Evolutionary conservation across 2,113 vertebrate species (phyloP).

Genomic region (Alethe diademata): DNA sequence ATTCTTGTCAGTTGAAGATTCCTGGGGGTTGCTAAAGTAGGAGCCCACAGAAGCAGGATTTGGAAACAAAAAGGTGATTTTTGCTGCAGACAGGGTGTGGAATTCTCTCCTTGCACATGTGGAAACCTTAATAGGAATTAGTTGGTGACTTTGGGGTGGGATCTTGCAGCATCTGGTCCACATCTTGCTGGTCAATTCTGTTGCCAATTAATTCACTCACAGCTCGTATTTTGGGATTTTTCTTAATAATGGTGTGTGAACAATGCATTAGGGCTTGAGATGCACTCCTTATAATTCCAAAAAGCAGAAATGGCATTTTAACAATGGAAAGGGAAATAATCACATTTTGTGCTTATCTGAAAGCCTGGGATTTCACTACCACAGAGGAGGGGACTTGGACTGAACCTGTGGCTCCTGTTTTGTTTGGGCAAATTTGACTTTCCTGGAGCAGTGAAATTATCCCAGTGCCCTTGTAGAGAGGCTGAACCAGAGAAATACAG

Average conservation of each 20-base stretch:
- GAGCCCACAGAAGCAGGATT: accelerated
- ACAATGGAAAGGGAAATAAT: background rate
- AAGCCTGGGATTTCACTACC: background rate
- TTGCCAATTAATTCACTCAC: accelerated
- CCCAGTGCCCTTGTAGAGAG: background rate
- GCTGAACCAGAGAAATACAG: background rate
- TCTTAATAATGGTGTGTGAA: background rate
- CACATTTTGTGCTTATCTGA: accelerated
- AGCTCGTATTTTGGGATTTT: background rate
- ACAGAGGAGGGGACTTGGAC: no score
- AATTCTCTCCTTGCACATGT: background rate
- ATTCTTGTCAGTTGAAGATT: background rate
- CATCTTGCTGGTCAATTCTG: accelerated
- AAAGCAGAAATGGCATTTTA: background rate
- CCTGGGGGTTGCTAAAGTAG: background rate
- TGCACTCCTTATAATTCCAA: background rate
- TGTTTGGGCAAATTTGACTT: background rate
- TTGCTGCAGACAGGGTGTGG: background rate
- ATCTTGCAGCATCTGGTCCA: background rate
- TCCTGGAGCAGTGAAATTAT: background rate
- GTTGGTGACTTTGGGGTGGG: background rate
- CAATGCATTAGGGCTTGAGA: background rate
- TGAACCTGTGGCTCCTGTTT: background rate
- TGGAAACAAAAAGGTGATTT: background rate
- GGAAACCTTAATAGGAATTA: background rate